Evolutionary conservation across 2,797 vertebrate genomes (phyloP).

Genomic region (Notolabrus celidotus): DNA sequence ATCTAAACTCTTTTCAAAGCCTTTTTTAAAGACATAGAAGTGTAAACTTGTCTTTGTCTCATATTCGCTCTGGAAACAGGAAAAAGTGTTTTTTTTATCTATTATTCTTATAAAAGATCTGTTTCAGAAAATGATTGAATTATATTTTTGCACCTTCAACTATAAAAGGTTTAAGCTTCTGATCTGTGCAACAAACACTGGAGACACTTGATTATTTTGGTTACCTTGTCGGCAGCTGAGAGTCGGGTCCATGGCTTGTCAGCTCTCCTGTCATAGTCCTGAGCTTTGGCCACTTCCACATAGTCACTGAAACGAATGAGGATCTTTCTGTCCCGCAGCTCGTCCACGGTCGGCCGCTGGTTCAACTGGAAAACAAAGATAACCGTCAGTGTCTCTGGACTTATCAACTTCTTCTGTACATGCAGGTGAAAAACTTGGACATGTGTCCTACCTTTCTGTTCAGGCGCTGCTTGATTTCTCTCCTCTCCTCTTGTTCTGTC

Average conservation of each 20-base stretch:
- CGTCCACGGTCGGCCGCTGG: conserved; percentile 97
- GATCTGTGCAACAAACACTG: too few relatives aligned
- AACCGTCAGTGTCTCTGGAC: not conserved
- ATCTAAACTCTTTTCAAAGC: too few relatives aligned
- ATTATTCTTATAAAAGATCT: too few relatives aligned
- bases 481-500: conserved; percentile 95
- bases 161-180: too few relatives aligned
- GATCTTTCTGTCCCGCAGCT: conserved; percentile 97
- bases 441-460: conserved; percentile 91
- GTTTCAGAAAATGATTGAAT: too few relatives aligned
- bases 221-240: conserved; percentile 97
- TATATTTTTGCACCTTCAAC: too few relatives aligned
- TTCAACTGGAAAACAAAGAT: conserved; percentile 86
- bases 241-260: conserved; percentile 98
- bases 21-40: too few relatives aligned
- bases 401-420: conserved; percentile 5
- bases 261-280: conserved; percentile 97
- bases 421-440: not conserved
- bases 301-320: conserved; percentile 99
- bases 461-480: conserved; percentile 96
- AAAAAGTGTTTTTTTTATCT: too few relatives aligned
- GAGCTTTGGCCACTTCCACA: conserved; percentile 98
- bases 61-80: too few relatives aligned
- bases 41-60: too few relatives aligned
- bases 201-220: not conserved